Conservation (phyloP, 2,797 vertebrate genomes). For the Peromyscus aztecus region DNA sequence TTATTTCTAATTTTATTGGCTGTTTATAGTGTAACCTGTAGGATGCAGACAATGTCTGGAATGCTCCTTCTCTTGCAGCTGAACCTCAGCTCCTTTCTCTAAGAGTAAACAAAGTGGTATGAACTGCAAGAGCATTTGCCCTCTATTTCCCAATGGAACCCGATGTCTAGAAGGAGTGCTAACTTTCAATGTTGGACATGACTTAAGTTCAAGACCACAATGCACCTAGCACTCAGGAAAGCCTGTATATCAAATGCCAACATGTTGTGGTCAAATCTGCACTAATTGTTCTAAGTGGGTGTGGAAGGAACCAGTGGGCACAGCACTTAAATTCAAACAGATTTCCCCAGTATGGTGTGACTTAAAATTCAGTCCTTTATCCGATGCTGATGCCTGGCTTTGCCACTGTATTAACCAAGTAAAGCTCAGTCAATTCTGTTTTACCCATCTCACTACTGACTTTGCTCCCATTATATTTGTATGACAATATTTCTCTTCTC, state of each 20-base stretch:
- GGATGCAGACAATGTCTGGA: not conserved
- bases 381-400: not conserved
- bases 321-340: not conserved
- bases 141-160: not conserved
- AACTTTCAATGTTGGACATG: not conserved
- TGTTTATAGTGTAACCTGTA: constrained; percentile 72
- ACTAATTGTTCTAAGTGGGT: not conserved
- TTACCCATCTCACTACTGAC: not conserved
- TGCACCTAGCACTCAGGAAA: not conserved
- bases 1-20: constrained; percentile 68
- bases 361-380: not conserved
- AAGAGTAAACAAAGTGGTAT: constrained; percentile 21
- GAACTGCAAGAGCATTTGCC: not conserved
- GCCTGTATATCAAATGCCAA: not conserved
- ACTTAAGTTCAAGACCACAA: not conserved
- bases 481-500: constrained; percentile 48
- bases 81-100: not conserved
- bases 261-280: not conserved
- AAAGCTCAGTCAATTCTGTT: not conserved
- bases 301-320: not conserved
- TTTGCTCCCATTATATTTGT: constrained; percentile 10
- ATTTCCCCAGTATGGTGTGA: not conserved
- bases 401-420: not conserved
- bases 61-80: not conserved
- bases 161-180: not conserved